phyloP scores from a whole-genome alignment of 2,888 invertebrate species.

The Lobophora halterata region DNA sequence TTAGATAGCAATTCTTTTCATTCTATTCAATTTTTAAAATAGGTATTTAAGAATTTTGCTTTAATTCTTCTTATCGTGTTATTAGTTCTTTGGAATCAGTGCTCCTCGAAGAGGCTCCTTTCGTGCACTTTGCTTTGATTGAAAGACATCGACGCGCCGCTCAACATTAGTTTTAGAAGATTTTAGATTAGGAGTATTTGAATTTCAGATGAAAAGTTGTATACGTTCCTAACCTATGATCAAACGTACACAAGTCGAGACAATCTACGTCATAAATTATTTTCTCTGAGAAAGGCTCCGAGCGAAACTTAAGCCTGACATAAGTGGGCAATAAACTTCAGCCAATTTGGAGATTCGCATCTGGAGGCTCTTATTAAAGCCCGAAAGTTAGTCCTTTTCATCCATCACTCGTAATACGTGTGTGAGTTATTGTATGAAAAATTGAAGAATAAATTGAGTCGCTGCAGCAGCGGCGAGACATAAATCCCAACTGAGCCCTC shows the following conservation, averaged over 20 bases:
- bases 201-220: no score
- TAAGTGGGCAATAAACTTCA: slow-evolving; percentile 81
- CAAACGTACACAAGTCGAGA: slow-evolving; percentile 69
- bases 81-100: no score
- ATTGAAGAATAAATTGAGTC: slow-evolving; percentile 82
- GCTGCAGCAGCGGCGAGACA: slow-evolving; percentile 80
- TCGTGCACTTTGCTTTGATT: no score
- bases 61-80: no score
- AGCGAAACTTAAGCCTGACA: slow-evolving; percentile 80
- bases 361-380: slow-evolving; percentile 81
- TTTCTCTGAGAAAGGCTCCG: slow-evolving; percentile 75
- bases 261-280: slow-evolving; percentile 78
- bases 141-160: slow-evolving; percentile 12
- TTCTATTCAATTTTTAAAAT: slow-evolving; percentile 44
- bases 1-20: slow-evolving; percentile 73
- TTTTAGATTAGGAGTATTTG: no score
- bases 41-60: background rate
- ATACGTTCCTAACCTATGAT: slow-evolving; percentile 54
- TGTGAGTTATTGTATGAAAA: slow-evolving; percentile 82
- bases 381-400: slow-evolving; percentile 82
- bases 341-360: slow-evolving; percentile 81
- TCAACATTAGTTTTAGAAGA: no score
- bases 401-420: slow-evolving; percentile 81
- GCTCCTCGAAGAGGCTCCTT: no score
- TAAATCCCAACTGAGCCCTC: slow-evolving; percentile 82